Percentiles rank a stretch among this genome's conserved stretches.
Conservation (phyloP, 2,888 invertebrate species). For the Hypselothyrea guttata region DNA sequence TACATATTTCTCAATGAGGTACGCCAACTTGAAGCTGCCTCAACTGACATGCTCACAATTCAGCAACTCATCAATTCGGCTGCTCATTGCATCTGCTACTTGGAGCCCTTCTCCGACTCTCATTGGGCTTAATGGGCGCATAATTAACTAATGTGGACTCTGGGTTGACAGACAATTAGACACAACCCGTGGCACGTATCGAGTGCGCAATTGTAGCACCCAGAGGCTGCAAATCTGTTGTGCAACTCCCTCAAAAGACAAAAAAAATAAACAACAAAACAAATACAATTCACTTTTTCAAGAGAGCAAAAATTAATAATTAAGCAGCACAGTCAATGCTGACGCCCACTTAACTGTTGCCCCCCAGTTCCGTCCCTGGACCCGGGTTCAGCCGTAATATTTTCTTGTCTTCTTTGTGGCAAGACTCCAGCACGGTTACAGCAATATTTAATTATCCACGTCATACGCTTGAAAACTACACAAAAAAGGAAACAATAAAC, state of each 20-base stretch:
- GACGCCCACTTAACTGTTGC: slow-evolving; percentile 36
- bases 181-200: slow-evolving; percentile 44
- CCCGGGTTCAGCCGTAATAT: slow-evolving; percentile 4
- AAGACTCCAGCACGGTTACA: background rate
- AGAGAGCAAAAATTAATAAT: slow-evolving; percentile 41
- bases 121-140: slow-evolving; percentile 61
- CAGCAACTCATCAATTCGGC: slow-evolving; percentile 31
- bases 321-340: slow-evolving; percentile 30
- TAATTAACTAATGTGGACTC: slow-evolving; percentile 69
- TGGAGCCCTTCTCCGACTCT: slow-evolving; percentile 4
- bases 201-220: slow-evolving; percentile 66
- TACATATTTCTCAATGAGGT: slow-evolving; percentile 57
- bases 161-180: slow-evolving; percentile 59
- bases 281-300: slow-evolving; percentile 21
- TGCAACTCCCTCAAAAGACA: slow-evolving; percentile 27
- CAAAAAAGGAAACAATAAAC: slow-evolving; percentile 6
- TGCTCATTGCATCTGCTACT: slow-evolving; percentile 34
- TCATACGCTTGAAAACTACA: slow-evolving; percentile 10
- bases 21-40: slow-evolving; percentile 41
- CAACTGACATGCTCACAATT: slow-evolving; percentile 51
- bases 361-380: background rate
- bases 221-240: slow-evolving; percentile 25
- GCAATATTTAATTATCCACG: slow-evolving; percentile 21
- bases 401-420: slow-evolving; percentile 11
- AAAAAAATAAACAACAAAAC: slow-evolving; percentile 1